These are phyloP conservation scores for Parazoanthus atlanticus DNA, from an alignment of 92 coral and sea anemone species.

Conservation along the genomic window DNA sequence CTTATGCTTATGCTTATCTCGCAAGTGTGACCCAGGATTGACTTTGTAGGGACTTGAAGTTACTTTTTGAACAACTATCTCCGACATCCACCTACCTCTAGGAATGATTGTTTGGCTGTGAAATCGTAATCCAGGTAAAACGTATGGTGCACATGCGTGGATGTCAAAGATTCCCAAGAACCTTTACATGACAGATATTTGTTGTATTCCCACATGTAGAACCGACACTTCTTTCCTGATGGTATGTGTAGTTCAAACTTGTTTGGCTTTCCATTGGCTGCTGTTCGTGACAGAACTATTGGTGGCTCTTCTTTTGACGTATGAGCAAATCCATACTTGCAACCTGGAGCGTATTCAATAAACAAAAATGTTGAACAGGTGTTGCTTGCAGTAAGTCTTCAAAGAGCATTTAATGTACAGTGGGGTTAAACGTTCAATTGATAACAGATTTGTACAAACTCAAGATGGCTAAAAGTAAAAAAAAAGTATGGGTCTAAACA, in stretches of 20 bases:
- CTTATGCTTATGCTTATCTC: too few relatives aligned
- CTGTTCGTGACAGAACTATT: neutral
- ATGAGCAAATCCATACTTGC: neutral
- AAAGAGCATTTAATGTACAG: too few relatives aligned
- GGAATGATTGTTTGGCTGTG: neutral
- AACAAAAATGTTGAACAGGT: neutral
- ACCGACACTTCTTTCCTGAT: constrained; percentile 8
- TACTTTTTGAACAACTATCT: too few relatives aligned
- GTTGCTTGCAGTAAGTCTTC: neutral
- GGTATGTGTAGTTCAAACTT: constrained; percentile 4
- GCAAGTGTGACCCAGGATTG: too few relatives aligned
- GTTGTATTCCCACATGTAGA: constrained; percentile 17
- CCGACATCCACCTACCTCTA: neutral
- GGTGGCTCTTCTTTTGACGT: neutral
- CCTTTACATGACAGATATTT: constrained; percentile 8
- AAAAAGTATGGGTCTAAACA: neutral
- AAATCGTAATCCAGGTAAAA: neutral
- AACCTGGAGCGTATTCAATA: neutral
- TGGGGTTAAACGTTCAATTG: neutral
- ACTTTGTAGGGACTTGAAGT: too few relatives aligned
- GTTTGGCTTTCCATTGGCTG: neutral
- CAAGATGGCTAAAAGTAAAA: too few relatives aligned
- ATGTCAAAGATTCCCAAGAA: neutral
- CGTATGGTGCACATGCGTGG: constrained; percentile 2
- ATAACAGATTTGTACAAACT: too few relatives aligned